A percentile compares a stretch with the other conserved stretches of the same genome.
Conservation (phyloP, 2,113 vertebrate species). For the Corythoichthys haematopterus region DNA sequence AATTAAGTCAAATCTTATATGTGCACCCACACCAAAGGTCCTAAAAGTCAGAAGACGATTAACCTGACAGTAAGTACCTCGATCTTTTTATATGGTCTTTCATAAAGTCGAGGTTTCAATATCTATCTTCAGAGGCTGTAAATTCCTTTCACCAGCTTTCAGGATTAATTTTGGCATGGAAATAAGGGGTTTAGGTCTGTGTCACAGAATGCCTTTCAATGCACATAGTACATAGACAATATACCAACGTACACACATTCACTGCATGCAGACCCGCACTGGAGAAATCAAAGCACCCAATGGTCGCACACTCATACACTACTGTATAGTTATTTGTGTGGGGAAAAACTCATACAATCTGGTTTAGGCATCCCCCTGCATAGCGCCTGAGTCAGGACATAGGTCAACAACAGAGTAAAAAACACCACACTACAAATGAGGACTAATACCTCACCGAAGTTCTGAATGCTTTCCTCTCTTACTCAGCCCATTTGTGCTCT, state of each 20-base stretch:
- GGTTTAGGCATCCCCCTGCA: constrained; percentile 57
- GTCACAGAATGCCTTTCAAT: constrained; percentile 51
- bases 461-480: constrained; percentile 38
- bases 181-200: constrained; percentile 41
- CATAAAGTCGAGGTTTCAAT: constrained; percentile 52
- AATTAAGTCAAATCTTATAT: constrained; percentile 54
- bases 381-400: constrained; percentile 62
- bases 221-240: constrained; percentile 62
- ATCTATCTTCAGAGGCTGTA: constrained; percentile 56
- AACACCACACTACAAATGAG: constrained; percentile 43
- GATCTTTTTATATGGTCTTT: constrained; percentile 40
- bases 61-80: constrained; percentile 64
- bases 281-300: constrained; percentile 57
- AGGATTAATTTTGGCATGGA: constrained; percentile 65
- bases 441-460: constrained; percentile 39
- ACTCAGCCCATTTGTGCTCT: constrained; percentile 48
- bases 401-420: constrained; percentile 49
- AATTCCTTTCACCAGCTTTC: constrained; percentile 49
- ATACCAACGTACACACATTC: constrained; percentile 56
- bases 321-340: constrained; percentile 41
- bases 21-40: constrained; percentile 46
- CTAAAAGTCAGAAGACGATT: constrained; percentile 43
- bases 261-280: constrained; percentile 61
- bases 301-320: constrained; percentile 30
- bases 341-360: constrained; percentile 56